Base-by-base conservation (phyloP, 2,797 vertebrate genomes). In the Tragelaphus oryx region DNA sequence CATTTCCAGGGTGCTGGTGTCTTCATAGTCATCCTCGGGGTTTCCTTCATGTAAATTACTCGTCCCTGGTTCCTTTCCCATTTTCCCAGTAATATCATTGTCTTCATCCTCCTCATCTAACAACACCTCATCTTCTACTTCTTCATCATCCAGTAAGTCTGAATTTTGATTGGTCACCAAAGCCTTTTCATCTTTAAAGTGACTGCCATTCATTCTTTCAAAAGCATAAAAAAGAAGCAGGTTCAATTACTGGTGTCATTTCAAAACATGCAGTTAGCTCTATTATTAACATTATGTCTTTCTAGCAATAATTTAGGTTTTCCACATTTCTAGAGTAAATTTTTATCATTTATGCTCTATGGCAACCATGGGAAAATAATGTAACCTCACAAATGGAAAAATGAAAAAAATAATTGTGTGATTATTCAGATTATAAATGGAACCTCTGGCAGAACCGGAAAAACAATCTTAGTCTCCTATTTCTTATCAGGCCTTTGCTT, bases 101-200 rank as follows among this genome's bases (percentile, higher is more conserved):
- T 99, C 99, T 81, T 98, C 99, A 4, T 99, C 99, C 79, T 99
- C 99, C 97, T 99, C 99, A 24, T 99, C 99, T 84, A 99, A 98
- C 89, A 99, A 98, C 6, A 99, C 98, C 91, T 99, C 99, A 96
- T 99, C 99, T 62, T 98, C 99, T 93, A 99, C 99, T 97, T 99
- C 99, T 96, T 99, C 99, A 0, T 99, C 99, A 94, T 99, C 99
- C 97, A 99, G 96, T 97, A 99, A 98, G 95, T 98, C 99, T 1
- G 99, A 99, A 96, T 98, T 99, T 37, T 98, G 99, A 97, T 98
- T 98, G 89, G 98, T 97, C 98, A 99, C 98, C 97, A 99, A 98
- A 46, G 98, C 97, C 98, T 99, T 99, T 95, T 99, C 99, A 76
- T 99, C 99, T 96, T 99, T 99, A 97, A 99, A 99, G 62, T 99